These are phyloP conservation scores for Nasonia longicornis DNA, from an alignment of 1,140 invertebrate species.

Conservation along the genomic window DNA sequence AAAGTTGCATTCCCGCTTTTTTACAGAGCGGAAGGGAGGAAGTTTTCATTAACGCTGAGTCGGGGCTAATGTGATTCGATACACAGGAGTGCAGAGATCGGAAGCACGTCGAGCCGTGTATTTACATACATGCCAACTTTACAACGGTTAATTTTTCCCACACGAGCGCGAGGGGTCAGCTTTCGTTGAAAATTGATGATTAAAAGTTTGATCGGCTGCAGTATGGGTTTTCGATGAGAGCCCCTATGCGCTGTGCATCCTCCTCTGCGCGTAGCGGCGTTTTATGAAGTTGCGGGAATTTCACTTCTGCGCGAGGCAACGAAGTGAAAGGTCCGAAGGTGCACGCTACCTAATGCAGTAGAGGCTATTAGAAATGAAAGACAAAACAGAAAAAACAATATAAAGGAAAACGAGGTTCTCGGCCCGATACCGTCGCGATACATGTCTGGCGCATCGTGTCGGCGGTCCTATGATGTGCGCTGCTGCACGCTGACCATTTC, in stretches of 20 bases:
- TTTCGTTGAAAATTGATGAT: constrained; percentile 2
- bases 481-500: no score
- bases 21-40: no score
- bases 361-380: neutral
- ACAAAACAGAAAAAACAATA: constrained; percentile 13
- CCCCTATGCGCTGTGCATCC: neutral
- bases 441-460: neutral
- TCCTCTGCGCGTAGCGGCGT: neutral
- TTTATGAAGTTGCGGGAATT: neutral
- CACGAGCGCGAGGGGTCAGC: neutral
- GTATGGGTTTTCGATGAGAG: neutral
- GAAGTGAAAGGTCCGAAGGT: no score
- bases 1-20: constrained; percentile 24
- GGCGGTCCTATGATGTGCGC: neutral
- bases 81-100: no score
- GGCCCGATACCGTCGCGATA: neutral
- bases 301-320: neutral
- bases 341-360: neutral
- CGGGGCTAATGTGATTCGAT: no score
- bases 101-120: neutral
- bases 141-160: neutral
- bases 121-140: no score
- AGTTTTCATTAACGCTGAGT: no score
- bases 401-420: constrained; percentile 20
- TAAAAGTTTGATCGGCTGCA: neutral